Evolutionary conservation across 2,888 invertebrate species (phyloP).

Genomic region (Harpagoxenus sublaevis): DNA sequence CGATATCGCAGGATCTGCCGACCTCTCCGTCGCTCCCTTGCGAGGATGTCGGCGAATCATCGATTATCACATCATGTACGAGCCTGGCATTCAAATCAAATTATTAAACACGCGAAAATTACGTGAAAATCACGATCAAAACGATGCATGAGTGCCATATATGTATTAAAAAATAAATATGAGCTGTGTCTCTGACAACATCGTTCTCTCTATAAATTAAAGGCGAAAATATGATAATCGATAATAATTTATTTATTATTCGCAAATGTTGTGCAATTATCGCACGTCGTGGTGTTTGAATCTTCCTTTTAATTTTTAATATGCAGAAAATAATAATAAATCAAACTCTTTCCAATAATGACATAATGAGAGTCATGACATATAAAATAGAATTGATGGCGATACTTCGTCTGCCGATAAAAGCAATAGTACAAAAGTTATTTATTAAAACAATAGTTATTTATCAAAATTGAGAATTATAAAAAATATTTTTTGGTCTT

Average conservation of each 20-base stretch:
- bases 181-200: neutral
- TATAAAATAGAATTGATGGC: neutral
- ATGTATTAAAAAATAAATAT: neutral
- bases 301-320: neutral
- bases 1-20: conserved; percentile 81
- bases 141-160: neutral
- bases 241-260: neutral
- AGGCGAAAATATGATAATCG: neutral
- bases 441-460: neutral
- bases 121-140: conserved; percentile 1
- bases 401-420: neutral
- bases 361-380: neutral
- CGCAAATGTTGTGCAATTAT: neutral
- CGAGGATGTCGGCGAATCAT: conserved; percentile 93
- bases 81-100: conserved; percentile 87
- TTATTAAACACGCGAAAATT: neutral
- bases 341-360: neutral
- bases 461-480: neutral
- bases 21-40: conserved; percentile 91
- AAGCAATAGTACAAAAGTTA: neutral
- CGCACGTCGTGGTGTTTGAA: neutral
- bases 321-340: neutral
- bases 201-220: neutral
- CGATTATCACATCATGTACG: conserved; percentile 94
- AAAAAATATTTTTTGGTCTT: neutral